Base-by-base conservation (phyloP, 2,797 vertebrate genomes). In the Chromis chromis region DNA sequence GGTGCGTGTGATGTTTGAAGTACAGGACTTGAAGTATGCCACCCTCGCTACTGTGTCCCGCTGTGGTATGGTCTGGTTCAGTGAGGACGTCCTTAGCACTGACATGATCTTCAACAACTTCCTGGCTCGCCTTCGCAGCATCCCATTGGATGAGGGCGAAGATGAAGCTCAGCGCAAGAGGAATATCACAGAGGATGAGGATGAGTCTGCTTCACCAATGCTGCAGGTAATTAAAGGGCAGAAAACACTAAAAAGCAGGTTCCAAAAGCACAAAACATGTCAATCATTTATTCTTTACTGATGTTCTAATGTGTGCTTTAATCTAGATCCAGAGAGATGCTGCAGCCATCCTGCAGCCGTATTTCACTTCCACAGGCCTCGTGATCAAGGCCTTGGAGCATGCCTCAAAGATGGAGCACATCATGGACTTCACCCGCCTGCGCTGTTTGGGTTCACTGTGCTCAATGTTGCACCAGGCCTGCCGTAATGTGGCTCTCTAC, bases 51-150 rank as follows among this genome's bases (percentile, higher is more conserved):
- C 98, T 0, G 98, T 99, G 81, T 99, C 98, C 0, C 96, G 98
- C 78, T 99, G 98, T 6, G 98, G 98, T 31, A 99, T 99, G 98
- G 98, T 99, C 61, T 99, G 98, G 98, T 99, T 99, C 91, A 99
- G 98, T 2, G 98, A 99, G 82, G 98, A 99, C 14, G 98, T 99
- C 69, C 96, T 99, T 62, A 99, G 98, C 89, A 99, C 98, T 0
- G 98, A 99, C 87, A 99, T 99, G 98, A 96, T 99, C 91, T 99
- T 99, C 94, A 98, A 97, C 89, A 94, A 99, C 93, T 99, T 99
- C 95, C 91, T 99, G 88, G 96, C 94, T 56, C 95, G 98, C 63
- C 93, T 99, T 19, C 96, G 97, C 78, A 98, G 95, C 89, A 98
- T 98, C 85, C 97, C 98, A 2, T 86, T 99, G 91, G 98, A 99